A percentile compares a stretch with the other conserved stretches of the same genome.
Conservation (phyloP, 2,888 invertebrate species). For the Aproaerema taeniolella region DNA sequence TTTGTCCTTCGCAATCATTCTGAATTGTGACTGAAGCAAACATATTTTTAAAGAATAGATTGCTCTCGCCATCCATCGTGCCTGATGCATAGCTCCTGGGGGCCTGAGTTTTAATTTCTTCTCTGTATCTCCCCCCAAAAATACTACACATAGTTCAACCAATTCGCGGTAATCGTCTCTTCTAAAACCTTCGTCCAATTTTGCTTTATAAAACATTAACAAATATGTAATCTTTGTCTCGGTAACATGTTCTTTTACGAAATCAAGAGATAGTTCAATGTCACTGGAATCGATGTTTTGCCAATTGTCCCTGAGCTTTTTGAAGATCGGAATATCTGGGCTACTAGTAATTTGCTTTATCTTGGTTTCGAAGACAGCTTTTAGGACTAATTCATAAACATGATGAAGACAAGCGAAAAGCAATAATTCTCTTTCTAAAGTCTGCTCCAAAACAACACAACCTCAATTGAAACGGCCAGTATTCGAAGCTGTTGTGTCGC, state of each 20-base stretch:
- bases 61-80: conserved; percentile 18
- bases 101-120: conserved; percentile 15
- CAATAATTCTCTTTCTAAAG: conserved; percentile 12
- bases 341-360: conserved; percentile 10
- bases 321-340: conserved; percentile 14
- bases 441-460: conserved; percentile 14
- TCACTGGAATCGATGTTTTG: conserved; percentile 5
- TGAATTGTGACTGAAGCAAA: conserved; percentile 10
- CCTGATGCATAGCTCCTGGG: conserved; percentile 19
- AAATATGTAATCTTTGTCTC: background rate
- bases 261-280: background rate
- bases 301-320: conserved; percentile 14
- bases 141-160: conserved; percentile 10
- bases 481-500: conserved; percentile 19
- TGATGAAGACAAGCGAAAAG: conserved; percentile 20
- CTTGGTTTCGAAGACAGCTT: conserved; percentile 15
- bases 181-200: conserved; percentile 6
- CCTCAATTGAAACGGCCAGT: conserved; percentile 18
- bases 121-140: conserved; percentile 14
- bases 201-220: conserved; percentile 4
- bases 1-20: conserved; percentile 1
- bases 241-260: background rate
- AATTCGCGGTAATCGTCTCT: conserved; percentile 12
- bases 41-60: conserved; percentile 20
- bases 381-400: conserved; percentile 17